Base-by-base conservation (phyloP, 2,113 vertebrate species). In the Lasiurus borealis region DNA sequence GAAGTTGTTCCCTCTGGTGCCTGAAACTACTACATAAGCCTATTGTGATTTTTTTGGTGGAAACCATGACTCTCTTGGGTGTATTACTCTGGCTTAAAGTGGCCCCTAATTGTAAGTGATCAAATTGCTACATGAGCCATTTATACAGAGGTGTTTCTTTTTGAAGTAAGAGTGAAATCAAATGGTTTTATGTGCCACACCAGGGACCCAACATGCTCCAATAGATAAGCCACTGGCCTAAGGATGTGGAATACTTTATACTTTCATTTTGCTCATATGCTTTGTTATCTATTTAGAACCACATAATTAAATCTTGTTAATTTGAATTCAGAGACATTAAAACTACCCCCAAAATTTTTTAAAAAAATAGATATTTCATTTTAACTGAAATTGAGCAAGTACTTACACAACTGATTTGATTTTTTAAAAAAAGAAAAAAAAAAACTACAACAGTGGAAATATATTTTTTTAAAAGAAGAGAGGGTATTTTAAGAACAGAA, bases 101-200 rank as follows among this genome's bases (percentile, higher is more conserved):
- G 59, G 83, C 52, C 87, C 77, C 76, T 96, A 77, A 72, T 92
- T 95, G 91, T 88, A 91, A 97, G 87, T 88, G 94, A 90, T 94
- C 85, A 94, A 96, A 97, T 86, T 96, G 92, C 75, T 93, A 69
- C 87, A 90, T 93, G 87, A 76, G 76, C 59, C 84, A 80, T 91
- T 95, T 96, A 87, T 90, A 95, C 23, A 82, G 68, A 82, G 72
- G 81, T 87, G 88, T 93, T 97, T 97, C 93, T 86, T 96, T 91
- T 69, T 78, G 80, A 96, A 96, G 48, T 27, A 89, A 91, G 75
- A 96, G 66, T 88, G 81, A 96, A 97, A 93, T 95, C 54, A 89
- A 94, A 66, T 96, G 86, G 77, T 94, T 94, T 96, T 96, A 91
- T 96, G 76, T 95, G 86, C 89, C 84, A 96, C 95, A 95, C 81